phyloP scores from a whole-genome alignment of 2,797 vertebrate genomes.

The Gallinago stenura region DNA sequence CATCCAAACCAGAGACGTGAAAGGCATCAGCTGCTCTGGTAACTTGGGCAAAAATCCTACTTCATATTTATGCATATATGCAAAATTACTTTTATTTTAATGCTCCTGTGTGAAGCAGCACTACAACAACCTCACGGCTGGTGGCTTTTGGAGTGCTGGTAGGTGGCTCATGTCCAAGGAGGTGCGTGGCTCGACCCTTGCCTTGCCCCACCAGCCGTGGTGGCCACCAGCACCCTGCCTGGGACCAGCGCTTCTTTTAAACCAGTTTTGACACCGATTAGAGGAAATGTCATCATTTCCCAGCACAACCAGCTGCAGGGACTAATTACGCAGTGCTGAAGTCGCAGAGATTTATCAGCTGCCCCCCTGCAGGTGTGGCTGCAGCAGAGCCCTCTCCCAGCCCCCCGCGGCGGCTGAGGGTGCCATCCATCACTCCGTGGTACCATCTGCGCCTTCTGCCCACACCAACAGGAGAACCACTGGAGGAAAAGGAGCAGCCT shows the following conservation, averaged over 20 bases:
- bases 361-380: not conserved
- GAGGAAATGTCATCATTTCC: not conserved
- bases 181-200: not conserved
- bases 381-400: not conserved
- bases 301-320: not conserved
- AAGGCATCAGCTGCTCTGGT: rapidly evolving
- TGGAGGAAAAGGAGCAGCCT: rapidly evolving
- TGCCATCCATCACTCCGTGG: not conserved
- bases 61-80: too few species aligned
- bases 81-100: not conserved
- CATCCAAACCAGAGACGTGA: rapidly evolving
- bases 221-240: not conserved
- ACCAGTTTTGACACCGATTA: too few species aligned
- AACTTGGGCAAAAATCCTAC: too few species aligned
- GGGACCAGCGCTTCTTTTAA: rapidly evolving
- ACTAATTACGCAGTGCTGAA: not conserved
- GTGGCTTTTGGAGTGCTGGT: not conserved
- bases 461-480: rapidly evolving
- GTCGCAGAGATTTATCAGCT: not conserved
- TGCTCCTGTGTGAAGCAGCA: not conserved
- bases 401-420: not conserved
- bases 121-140: not conserved
- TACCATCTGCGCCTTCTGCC: not conserved
- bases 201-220: rapidly evolving
- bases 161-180: rapidly evolving